Evolutionary conservation across 2,888 invertebrate species (phyloP).

Genomic region (Clepsis dumicolana): DNA sequence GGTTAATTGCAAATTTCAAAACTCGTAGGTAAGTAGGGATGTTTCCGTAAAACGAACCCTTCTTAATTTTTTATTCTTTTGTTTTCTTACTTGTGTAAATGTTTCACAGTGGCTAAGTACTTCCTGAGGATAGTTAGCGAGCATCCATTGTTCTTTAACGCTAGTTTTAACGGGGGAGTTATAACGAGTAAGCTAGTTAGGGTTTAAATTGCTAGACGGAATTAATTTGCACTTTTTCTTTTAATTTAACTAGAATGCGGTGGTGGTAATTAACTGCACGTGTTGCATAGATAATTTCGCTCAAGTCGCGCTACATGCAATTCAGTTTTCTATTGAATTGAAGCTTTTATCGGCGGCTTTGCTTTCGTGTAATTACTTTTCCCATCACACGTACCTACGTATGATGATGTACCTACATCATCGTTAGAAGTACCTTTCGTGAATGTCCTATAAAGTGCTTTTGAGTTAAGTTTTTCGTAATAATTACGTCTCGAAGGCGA

Average conservation of each 20-base stretch:
- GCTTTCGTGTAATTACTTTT: not conserved
- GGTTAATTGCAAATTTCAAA: too few species aligned
- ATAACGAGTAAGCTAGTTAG: conserved; percentile 40
- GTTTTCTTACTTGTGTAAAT: not conserved
- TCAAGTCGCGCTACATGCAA: conserved; percentile 4
- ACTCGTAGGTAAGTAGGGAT: too few species aligned
- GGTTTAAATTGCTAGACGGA: conserved; percentile 29
- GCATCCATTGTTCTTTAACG: conserved; percentile 39
- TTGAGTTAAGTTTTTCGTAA: too few species aligned
- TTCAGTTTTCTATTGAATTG: not conserved
- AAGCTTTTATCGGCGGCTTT: not conserved
- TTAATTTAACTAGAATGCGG: conserved; percentile 26
- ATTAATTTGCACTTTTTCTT: conserved; percentile 39
- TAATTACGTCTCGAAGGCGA: too few species aligned
- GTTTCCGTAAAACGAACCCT: too few species aligned
- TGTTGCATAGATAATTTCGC: conserved; percentile 35
- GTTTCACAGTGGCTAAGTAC: not conserved
- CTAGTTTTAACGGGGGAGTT: conserved; percentile 28
- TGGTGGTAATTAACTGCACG: conserved; percentile 38
- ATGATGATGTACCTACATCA: too few species aligned
- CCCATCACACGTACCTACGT: not conserved
- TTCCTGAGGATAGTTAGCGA: conserved; percentile 1
- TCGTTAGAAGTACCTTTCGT: not conserved
- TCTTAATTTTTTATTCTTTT: not conserved
- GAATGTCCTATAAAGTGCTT: too few species aligned